Base-by-base conservation (phyloP, 2,888 invertebrate genomes). In the Drosophila macrospina region DNA sequence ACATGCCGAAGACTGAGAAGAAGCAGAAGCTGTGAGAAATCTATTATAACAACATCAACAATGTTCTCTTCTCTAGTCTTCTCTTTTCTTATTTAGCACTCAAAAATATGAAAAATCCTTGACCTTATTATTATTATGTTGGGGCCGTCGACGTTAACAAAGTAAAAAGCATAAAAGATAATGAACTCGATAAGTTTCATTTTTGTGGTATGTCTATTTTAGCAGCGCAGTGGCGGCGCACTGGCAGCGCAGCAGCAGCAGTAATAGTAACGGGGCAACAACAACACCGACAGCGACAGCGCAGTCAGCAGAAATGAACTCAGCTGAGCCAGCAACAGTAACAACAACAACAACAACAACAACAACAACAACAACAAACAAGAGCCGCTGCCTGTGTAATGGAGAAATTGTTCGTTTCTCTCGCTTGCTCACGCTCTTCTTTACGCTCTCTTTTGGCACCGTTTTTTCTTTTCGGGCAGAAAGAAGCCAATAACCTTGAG, bases 401-500 rank as follows among this genome's bases (percentile, higher is more conserved):
- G 86, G 83, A 74, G 86, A 86, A 86, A 86, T 84, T 84, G 71
- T 15, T 63, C 50, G 45, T 64, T 70, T 42, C 36, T 62, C 54
- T 51, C 20, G 36, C 34, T 37, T 7, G 16, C 32, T 61, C 37
- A 26, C 5, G 8, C 45, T 26, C 28, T 37, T 34, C 10, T 48
- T 42, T 41, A n/a, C 77, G 52, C 64, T 73, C 56, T 64, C 64
- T 76, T 76, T 75, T 64, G 64, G 44, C 74, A 51, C 30, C 69
- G 63, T 60, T 66, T 67, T 69, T 37, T 26, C 30, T 30, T 37
- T 51, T 51, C 26, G 28, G 81, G 54, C 34, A 69, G 64, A 52
- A 75, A 75, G 76, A 84, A 88, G 88, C 69, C 86, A 83, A 88
- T 74, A 88, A 86, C 83, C 88, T 86, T 88, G 83, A 86, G 88